A percentile compares a stretch with the other conserved stretches of the same genome.
phyloP scores from a whole-genome alignment of 2,888 invertebrate genomes.

The Lacanobia wlatinum region DNA sequence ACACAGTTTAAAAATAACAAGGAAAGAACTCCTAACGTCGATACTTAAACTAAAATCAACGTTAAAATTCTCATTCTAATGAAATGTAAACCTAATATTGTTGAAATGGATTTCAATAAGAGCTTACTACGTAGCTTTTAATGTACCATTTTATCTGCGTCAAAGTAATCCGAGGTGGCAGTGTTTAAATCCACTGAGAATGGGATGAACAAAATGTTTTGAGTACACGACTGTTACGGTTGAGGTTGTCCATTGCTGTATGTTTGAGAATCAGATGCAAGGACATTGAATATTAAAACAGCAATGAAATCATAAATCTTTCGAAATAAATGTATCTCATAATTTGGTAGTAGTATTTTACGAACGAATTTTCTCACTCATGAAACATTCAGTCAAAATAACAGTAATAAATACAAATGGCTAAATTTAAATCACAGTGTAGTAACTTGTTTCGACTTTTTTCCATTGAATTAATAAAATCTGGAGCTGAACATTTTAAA shows the following conservation, averaged over 20 bases:
- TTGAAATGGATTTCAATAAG: constrained; percentile 50
- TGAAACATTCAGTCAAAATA: constrained; percentile 12
- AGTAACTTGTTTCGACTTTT: constrained; percentile 30
- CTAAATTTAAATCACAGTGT: constrained; percentile 16
- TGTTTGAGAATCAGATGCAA: neutral
- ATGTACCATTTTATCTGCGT: constrained; percentile 48
- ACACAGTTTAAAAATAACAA: too few species aligned
- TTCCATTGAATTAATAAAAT: constrained; percentile 45
- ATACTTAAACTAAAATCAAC: constrained; percentile 8
- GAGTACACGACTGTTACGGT: neutral
- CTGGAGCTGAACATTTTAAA: constrained; percentile 55
- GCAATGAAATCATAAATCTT: constrained; percentile 8
- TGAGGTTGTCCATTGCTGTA: constrained; percentile 20
- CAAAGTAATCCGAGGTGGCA: constrained; percentile 43
- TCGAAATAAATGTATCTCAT: too few species aligned
- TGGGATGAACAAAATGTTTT: constrained; percentile 8
- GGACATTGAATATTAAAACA: neutral
- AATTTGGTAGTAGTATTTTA: neutral
- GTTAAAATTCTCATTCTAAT: neutral
- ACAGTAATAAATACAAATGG: constrained; percentile 28
- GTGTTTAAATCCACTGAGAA: constrained; percentile 36
- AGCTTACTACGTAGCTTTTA: constrained; percentile 36
- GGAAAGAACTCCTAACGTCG: too few species aligned
- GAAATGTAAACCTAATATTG: constrained; percentile 38
- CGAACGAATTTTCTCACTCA: neutral